phyloP scores from a whole-genome alignment of 1,140 invertebrate species.

The Eumaeus atala region DNA sequence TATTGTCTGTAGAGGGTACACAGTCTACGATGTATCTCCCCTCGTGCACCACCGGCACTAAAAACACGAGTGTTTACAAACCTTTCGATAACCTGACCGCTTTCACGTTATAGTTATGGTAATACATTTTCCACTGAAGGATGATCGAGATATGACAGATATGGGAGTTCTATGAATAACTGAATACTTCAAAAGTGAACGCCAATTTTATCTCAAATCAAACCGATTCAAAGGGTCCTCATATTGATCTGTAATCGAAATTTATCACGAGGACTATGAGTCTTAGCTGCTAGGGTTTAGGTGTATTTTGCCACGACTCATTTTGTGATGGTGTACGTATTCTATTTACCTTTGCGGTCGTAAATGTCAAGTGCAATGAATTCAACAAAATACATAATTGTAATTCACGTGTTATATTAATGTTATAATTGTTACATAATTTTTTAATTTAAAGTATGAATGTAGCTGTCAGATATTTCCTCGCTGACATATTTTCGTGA shows the following conservation, averaged over 20 bases:
- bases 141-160: conserved; percentile 34
- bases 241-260: conserved; percentile 25
- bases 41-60: not conserved
- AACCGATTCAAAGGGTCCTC: conserved; percentile 27
- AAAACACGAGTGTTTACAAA: not conserved
- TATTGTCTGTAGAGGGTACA: too few species aligned
- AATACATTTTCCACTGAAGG: conserved; percentile 26
- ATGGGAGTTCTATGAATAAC: conserved; percentile 52
- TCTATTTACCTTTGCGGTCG: too few species aligned
- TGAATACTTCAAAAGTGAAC: conserved; percentile 40
- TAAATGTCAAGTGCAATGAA: too few species aligned
- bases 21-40: too few species aligned
- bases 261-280: not conserved
- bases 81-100: not conserved
- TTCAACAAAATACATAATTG: too few species aligned
- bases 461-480: too few species aligned
- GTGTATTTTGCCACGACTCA: not conserved
- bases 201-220: conserved; percentile 44
- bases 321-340: too few species aligned
- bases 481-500: too few species aligned
- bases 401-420: too few species aligned
- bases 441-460: too few species aligned
- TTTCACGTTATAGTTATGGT: conserved; percentile 19
- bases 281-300: not conserved
- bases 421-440: too few species aligned